These are phyloP conservation scores for Eucriotettix oculatus DNA, from an alignment of 2,888 invertebrate genomes.

Conservation along the genomic window DNA sequence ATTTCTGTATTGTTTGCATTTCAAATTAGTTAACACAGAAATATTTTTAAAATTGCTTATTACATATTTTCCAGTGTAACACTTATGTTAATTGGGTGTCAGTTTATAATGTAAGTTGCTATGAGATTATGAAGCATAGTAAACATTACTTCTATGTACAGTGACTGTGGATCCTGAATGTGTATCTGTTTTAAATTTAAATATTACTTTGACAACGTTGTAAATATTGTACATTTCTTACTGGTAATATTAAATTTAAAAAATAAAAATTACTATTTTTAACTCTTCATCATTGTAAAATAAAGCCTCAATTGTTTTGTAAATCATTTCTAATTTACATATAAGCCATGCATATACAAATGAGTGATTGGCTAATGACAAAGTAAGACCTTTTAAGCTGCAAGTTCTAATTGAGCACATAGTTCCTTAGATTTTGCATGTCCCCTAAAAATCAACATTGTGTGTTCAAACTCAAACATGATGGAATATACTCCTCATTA, in stretches of 20 bases:
- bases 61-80: background rate
- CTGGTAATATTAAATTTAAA: slow-evolving; percentile 8
- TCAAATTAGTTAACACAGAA: background rate
- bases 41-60: background rate
- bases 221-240: slow-evolving; percentile 14
- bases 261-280: no score
- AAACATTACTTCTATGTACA: slow-evolving; percentile 3
- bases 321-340: no score
- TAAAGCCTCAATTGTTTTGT: no score
- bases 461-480: no score
- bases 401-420: no score
- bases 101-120: slow-evolving; percentile 5
- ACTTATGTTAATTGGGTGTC: slow-evolving; percentile 3
- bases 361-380: no score
- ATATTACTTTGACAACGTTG: slow-evolving; percentile 5
- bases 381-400: no score
- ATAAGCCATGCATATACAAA: no score
- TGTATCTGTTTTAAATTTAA: slow-evolving; percentile 7
- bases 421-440: no score
- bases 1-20: background rate
- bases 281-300: no score
- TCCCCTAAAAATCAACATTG: no score
- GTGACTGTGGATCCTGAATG: slow-evolving; percentile 3
- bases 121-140: slow-evolving; percentile 6
- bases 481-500: no score